phyloP scores from a whole-genome alignment of 1,140 invertebrate species.

The Venturia canescens region DNA sequence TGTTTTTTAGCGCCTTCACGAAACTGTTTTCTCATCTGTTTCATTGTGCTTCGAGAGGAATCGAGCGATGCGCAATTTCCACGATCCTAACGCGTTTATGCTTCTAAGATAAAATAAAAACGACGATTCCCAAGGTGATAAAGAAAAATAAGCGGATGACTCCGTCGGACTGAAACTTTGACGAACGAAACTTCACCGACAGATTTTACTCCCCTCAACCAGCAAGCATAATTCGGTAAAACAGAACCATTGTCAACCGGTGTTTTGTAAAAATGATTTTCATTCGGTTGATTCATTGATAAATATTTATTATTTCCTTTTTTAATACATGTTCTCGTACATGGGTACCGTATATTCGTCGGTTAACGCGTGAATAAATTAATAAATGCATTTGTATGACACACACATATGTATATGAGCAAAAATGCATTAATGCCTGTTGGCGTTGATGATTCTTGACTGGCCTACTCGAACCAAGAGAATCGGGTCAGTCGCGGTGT shows the following conservation, averaged over 20 bases:
- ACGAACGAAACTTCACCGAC: too few relatives aligned
- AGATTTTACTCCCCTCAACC: too few relatives aligned
- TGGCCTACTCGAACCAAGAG: conserved; percentile 69
- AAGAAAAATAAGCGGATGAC: neutral
- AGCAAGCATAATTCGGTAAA: too few relatives aligned
- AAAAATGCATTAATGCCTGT: conserved; percentile 13
- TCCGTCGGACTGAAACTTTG: too few relatives aligned
- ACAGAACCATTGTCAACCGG: too few relatives aligned
- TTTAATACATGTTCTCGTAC: conserved; percentile 1
- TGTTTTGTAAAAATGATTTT: too few relatives aligned
- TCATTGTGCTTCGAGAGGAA: neutral
- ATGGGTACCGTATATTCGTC: neutral
- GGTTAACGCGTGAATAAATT: too few relatives aligned
- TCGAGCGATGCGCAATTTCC: conserved; percentile 9
- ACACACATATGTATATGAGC: conserved; percentile 22
- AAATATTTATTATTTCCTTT: conserved; percentile 27
- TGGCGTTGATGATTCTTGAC: conserved; percentile 53
- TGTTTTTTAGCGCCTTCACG: neutral
- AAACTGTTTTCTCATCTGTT: neutral
- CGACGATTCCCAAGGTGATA: neutral
- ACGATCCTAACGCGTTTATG: neutral
- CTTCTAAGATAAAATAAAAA: neutral
- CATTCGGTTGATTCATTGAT: too few relatives aligned
- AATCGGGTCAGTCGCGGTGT: conserved; percentile 69
- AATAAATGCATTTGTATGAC: neutral